These are phyloP conservation scores for Drosophila sp. DNA, from an alignment of 1,140 invertebrate genomes.

Conservation along the genomic window DNA sequence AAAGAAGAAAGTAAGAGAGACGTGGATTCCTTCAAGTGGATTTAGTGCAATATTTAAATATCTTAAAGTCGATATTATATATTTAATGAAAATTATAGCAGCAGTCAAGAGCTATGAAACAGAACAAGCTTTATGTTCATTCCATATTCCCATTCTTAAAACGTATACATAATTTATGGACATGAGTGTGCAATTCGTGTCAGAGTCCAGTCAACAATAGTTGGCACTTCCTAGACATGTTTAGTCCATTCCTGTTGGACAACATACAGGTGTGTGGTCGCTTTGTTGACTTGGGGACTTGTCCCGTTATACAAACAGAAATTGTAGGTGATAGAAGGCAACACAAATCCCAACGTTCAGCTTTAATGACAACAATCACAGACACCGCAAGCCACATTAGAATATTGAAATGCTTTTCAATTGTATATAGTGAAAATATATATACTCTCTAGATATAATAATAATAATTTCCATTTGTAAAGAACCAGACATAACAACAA, in stretches of 20 bases:
- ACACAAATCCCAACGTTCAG: background rate
- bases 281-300: constrained; percentile 25
- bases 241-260: background rate
- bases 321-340: constrained; percentile 17
- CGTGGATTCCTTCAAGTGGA: background rate
- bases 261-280: constrained; percentile 9
- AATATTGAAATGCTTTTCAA: background rate
- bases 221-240: constrained; percentile 1
- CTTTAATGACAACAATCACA: constrained; percentile 15
- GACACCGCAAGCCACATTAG: background rate
- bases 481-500: background rate
- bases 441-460: no score
- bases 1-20: background rate
- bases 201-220: constrained; percentile 1
- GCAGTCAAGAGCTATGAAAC: no score
- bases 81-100: background rate
- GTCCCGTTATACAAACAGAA: constrained; percentile 18
- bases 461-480: background rate
- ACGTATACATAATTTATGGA: constrained; percentile 27
- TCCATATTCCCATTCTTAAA: background rate
- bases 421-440: background rate
- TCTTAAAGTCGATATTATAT: background rate
- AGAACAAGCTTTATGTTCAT: no score
- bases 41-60: background rate
- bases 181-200: constrained; percentile 18